Percentiles rank a stretch among this genome's conserved stretches.
Conservation (phyloP, 2,888 invertebrate genomes). For the Acronicta leporina region DNA sequence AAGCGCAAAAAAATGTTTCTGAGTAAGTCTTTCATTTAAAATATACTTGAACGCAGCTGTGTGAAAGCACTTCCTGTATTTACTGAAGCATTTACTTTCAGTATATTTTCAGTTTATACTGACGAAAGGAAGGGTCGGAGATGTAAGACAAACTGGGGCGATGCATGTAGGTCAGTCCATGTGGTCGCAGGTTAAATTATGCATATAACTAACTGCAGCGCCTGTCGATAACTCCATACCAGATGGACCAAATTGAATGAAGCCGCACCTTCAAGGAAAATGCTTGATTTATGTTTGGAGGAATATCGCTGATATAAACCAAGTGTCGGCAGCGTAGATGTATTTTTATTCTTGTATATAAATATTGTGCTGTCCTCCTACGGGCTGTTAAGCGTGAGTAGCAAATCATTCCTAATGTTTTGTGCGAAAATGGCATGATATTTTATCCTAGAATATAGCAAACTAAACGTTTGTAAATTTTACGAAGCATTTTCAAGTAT, state of each 20-base stretch:
- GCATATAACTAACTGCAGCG: slow-evolving; percentile 60
- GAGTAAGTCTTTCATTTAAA: slow-evolving; percentile 40
- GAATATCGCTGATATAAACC: background rate
- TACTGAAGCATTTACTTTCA: slow-evolving; percentile 46
- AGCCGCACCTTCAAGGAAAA: slow-evolving; percentile 25
- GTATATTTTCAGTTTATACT: slow-evolving; percentile 37
- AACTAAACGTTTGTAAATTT: too few species aligned
- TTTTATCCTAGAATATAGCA: too few species aligned
- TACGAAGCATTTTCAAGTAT: too few species aligned
- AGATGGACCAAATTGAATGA: slow-evolving; percentile 39
- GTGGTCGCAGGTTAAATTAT: slow-evolving; percentile 60
- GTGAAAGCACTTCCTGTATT: slow-evolving; percentile 48
- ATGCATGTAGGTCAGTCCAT: slow-evolving; percentile 56
- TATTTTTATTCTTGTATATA: background rate
- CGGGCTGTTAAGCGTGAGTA: too few species aligned
- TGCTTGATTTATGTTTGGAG: background rate
- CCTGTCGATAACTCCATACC: slow-evolving; percentile 50
- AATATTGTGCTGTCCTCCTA: too few species aligned
- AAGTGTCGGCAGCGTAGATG: background rate
- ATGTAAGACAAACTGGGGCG: slow-evolving; percentile 58
- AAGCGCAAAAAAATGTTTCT: slow-evolving; percentile 44
- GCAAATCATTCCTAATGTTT: too few species aligned
- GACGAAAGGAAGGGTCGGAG: slow-evolving; percentile 51
- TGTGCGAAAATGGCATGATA: too few species aligned
- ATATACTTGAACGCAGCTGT: slow-evolving; percentile 29